Base-by-base conservation (phyloP, 2,888 invertebrate genomes). In the Phalera bucephala region DNA sequence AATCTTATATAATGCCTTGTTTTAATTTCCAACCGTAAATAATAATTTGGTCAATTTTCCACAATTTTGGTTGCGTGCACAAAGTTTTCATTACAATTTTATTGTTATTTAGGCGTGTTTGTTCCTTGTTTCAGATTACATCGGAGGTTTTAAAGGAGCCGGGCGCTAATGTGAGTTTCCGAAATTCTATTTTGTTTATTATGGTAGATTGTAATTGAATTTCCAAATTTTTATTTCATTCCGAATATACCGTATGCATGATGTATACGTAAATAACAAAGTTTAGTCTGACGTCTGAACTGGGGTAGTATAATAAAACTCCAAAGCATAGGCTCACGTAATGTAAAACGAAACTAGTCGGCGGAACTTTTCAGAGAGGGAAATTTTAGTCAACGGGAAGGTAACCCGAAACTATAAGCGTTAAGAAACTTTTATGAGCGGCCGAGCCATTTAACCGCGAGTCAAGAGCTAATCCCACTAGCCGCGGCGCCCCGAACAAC, bases 101-200 rank as follows among this genome's bases (percentile, higher is more conserved):
- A 89, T 88, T 89, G 88, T 88, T 88, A 89, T 89, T 89, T 88
- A 88, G 86, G 79, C 83, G 84, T 89, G 89, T 89, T 89, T 88
- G 88, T 88, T 87, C 75, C 85, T 88, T 89, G 89, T 89, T 88
- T 80, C 80, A 87, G 89, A 89, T 88, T 87, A 87, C 83, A 86
- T 84, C 79, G 83, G 75, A 75, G 78, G 80, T 83, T 87, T 81
- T 79, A 84, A 87, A 83, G 81, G 79, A 83, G 82, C 77, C 77
- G 67, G 72, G 80, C 81, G 83, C 85, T 88, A 89, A 89, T 89
- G 89, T 86, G 87, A 89, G 85, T 88, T 88, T 81, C 75, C 68
- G 67, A 82, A 81, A 76, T 84, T 76, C 59, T 64, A 58, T 75
- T 77, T 83, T 80, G 77, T 85, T 87, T 80, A 77, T 75, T 74